Base-by-base conservation (phyloP, 2,113 vertebrate genomes). In the Pica pica region DNA sequence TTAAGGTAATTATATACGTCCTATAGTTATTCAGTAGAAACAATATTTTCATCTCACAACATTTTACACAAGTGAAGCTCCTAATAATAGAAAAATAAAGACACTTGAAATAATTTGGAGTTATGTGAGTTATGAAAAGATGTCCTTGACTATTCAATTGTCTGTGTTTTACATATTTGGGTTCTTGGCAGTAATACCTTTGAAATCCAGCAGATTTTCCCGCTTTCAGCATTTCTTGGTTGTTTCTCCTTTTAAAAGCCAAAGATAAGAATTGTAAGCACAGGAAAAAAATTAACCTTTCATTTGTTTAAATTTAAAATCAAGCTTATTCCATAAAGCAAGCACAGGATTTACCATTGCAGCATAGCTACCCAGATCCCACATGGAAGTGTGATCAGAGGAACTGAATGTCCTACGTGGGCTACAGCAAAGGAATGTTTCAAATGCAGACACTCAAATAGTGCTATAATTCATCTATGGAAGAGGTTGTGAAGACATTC, bases 401-500 rank as follows among this genome's bases (percentile, higher is more conserved):
- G 77, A 94, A 86, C 83, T 71, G 47, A 53, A 78, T 52, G 77
- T 89, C 89, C 89, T 84, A 49, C 0, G 23, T 85, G 73, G 83
- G 87, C 77, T 84, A 82, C 24, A 78, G 89, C 35, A 27, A 52
- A 73, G 57, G 60, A 79, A 71, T 0, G 2, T 87, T 94, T 81
- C 65, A 82, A 75, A 91, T 49, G 63, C 26, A 94, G 65, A 75
- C 46, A 41, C n/a, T 76, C 69, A 78, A 63, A 79, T 20, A 64
- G 65, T 59, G 37, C 77, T 91, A 56, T 71, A 87, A 87, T 89
- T 82, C 16, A 1, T 76, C 91, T 76, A 3, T 6, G 15, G 57
- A 92, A 95, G 77, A 82, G 41, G 31, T 75, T 94, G 55, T 81
- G 92, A 91, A 95, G 61, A 69, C 22, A 53, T 79, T 87, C 61